Evolutionary conservation across 2,797 vertebrate genomes (phyloP), one percentile per base, ranked within the genome.

Genomic region (Anisognathus igniventris): DNA sequence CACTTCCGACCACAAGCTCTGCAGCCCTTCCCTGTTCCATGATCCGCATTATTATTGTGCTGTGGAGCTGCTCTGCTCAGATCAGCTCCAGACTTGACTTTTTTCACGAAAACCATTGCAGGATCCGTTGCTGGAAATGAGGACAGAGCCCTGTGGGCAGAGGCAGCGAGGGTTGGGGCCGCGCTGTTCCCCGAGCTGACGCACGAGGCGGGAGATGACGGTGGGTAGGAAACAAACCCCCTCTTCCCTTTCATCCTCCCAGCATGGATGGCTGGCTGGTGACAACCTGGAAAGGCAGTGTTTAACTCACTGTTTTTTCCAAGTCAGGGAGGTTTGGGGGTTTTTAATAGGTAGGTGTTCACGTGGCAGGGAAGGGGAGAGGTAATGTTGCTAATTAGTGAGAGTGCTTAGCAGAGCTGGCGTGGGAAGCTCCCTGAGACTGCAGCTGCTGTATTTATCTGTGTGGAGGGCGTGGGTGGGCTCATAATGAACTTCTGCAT

Each of bases 1-100:
- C 0, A 0, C 22, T 48, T 12, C 83, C 0, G 0, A 33, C 40
- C 61, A 1, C 28, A 1, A 22, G 7, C 28, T 58, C 57, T 3
- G 2, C 48, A 65, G 37, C 47, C 54, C 6, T 58, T 53, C 39
- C 47, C 7, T 16, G 0, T 28, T 42, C 40, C 23, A 2, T 4
- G 3, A n/a, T 27, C 25, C 6, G 1, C 8, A 0, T 35, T 37
- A 9, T 57, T 54, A 8, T 31, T 61, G 3, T 54, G 31, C 2
- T n/a, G 0, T 7, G 15, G 28, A 51, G 53, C 13, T 27, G 22
- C 28, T 62, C 14, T 0, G 0, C 35, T 75, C 39, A 40, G 18
- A 15, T 61, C 58, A 31, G 58, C 73, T 58, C 50, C 54, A 40
- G 48, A 82, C 64, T 64, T 28, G 2, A 0, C 6, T 58, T 53